Conservation (phyloP, 2,888 invertebrate species). For the Euzophera pinguis region DNA sequence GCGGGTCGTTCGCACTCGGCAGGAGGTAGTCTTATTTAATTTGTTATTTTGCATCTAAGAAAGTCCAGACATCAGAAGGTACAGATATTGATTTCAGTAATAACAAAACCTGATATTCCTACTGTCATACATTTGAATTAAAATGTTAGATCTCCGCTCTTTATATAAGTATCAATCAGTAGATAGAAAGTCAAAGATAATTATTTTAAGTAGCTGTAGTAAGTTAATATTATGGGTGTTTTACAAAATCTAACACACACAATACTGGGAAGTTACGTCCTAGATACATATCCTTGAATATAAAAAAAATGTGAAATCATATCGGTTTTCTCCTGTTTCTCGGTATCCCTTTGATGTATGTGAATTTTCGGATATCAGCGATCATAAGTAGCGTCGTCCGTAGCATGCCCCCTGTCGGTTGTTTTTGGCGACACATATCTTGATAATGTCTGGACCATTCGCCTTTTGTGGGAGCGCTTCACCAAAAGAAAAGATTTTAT, state of each 20-base stretch:
- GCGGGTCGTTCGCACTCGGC: conserved; percentile 38
- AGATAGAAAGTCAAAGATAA: no score
- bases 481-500: conserved; percentile 55
- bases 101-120: no score
- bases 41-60: conserved; percentile 5
- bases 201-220: no score
- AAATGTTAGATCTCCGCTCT: no score
- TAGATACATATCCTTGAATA: no score
- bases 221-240: no score
- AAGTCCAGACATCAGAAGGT: conserved; percentile 5
- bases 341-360: background rate
- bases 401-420: conserved; percentile 52
- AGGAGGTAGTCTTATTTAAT: conserved; percentile 41
- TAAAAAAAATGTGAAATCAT: no score
- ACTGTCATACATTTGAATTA: no score
- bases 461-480: conserved; percentile 52
- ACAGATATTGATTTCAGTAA: conserved; percentile 1
- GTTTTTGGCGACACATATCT: conserved; percentile 59
- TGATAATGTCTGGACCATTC: conserved; percentile 60
- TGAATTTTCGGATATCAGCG: conserved; percentile 43
- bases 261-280: no score
- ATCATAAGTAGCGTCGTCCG: conserved; percentile 42
- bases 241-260: no score
- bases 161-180: no score
- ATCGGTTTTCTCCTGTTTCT: background rate